These are phyloP conservation scores for Epinephelus awoara DNA, from an alignment of 2,797 vertebrate genomes.

Conservation along the genomic window DNA sequence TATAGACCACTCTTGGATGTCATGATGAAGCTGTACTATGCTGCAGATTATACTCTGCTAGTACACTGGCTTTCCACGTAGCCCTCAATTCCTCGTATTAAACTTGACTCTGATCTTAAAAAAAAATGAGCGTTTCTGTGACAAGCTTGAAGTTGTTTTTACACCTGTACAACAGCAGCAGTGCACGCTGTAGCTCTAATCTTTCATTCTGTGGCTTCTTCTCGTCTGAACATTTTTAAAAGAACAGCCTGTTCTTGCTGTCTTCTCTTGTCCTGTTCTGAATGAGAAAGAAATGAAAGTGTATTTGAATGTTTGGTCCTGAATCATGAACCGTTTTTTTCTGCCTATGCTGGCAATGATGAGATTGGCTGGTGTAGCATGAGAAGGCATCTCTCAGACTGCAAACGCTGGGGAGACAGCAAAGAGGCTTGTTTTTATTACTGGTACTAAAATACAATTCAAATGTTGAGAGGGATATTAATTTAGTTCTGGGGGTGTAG, in stretches of 20 bases:
- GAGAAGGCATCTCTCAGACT: constrained; percentile 34
- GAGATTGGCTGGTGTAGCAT: constrained; percentile 29
- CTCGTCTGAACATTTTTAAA: constrained; percentile 16
- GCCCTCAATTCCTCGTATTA: not conserved
- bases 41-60: not conserved
- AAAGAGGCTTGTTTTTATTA: constrained; percentile 51
- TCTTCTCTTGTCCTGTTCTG: constrained; percentile 12
- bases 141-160: constrained; percentile 22
- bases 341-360: constrained; percentile 18
- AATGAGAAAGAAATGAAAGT: constrained; percentile 26
- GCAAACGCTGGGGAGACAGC: constrained; percentile 23
- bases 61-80: not conserved
- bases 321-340: constrained; percentile 22
- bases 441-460: constrained; percentile 60
- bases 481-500: constrained; percentile 34
- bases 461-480: constrained; percentile 50
- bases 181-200: not conserved
- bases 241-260: constrained; percentile 25
- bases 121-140: not conserved
- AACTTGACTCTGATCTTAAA: constrained; percentile 21
- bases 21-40: not conserved
- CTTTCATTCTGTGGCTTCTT: constrained; percentile 6
- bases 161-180: constrained; percentile 7
- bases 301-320: constrained; percentile 17
- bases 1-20: not conserved